Evolutionary conservation across 2,888 invertebrate genomes (phyloP).

Genomic region (Tuta absoluta): DNA sequence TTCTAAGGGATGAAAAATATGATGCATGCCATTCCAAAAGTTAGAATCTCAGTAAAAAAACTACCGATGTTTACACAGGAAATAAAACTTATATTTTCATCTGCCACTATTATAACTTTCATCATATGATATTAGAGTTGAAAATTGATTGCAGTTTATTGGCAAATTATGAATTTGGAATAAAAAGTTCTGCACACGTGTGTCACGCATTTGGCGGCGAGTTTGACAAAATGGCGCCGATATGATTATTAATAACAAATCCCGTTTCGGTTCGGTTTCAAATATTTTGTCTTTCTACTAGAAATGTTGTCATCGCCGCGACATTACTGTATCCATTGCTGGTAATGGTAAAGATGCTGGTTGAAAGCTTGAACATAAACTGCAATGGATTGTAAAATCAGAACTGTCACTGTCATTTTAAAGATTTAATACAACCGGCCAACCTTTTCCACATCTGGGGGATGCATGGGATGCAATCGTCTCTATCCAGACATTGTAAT

Average conservation of each 20-base stretch:
- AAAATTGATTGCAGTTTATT: constrained; percentile 16
- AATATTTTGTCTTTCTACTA: constrained; percentile 52
- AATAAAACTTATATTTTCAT: constrained; percentile 28
- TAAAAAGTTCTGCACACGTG: constrained; percentile 37
- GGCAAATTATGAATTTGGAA: constrained; percentile 21
- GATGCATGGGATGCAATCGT: constrained; percentile 52
- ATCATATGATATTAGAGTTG: constrained; percentile 5
- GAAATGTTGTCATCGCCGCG: constrained; percentile 1
- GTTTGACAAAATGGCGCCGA: constrained; percentile 70
- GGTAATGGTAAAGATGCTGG: neutral
- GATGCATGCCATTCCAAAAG: constrained; percentile 20
- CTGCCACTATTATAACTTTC: neutral
- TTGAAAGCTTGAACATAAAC: neutral
- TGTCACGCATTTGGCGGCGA: constrained; percentile 39
- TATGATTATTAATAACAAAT: constrained; percentile 78
- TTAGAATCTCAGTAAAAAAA: constrained; percentile 17
- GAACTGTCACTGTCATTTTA: neutral
- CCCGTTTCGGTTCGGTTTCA: constrained; percentile 68
- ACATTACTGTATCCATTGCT: neutral
- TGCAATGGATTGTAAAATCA: neutral
- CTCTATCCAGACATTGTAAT: constrained; percentile 47
- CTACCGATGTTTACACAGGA: constrained; percentile 26
- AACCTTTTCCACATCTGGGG: constrained; percentile 68
- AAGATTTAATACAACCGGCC: constrained; percentile 37
- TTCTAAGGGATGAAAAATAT: neutral